Base-by-base conservation (phyloP, 2,797 vertebrate species). In the Garrulus glandarius region DNA sequence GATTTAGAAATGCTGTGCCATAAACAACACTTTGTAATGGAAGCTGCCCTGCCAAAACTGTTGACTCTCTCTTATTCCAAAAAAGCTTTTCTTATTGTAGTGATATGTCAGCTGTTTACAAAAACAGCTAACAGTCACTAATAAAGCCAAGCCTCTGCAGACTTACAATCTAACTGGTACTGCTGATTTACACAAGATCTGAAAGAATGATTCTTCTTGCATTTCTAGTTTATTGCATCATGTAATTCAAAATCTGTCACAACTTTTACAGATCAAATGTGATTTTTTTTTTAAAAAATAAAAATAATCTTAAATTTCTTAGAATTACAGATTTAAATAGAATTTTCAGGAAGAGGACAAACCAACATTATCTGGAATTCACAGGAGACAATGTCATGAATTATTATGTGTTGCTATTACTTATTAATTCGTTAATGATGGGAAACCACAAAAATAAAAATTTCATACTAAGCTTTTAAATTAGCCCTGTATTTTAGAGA, bases 391-490 rank as follows among this genome's bases (percentile, higher is more conserved):
- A 63, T 88, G 15, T 55, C 89, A 76, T 64, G 93, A 96, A 70
- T 86, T 61, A 57, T 88, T 84, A 14, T 70, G 16, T 53, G 9
- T 72, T 85, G 26, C 30, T 55, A 65, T 87, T 61, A 67, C 75
- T 95, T 96, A 89, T 36, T 91, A 52, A 37, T 87, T 96, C 49
- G 37, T 63, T 37, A 91, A 14, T 78, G 46, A 82, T 79, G 13
- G 41, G 76, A 96, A 95, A 82, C 32, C 47, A 27, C 34, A 81
- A 83, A 64, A 94, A 59, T 68, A 64, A 80, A 60, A 83, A 63
- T 49, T 41, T 55, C 75, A 92, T 71, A n/a, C 59, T 85, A 70
- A 87, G 67, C 56, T 96, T 84, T 94, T 96, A 96, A 96, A 96
- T 97, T 95, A 93, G 22, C 10, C 84, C 59, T 96, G 47, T 90